phyloP scores from a whole-genome alignment of 2,113 vertebrate genomes.

The Heteronetta atricapilla region DNA sequence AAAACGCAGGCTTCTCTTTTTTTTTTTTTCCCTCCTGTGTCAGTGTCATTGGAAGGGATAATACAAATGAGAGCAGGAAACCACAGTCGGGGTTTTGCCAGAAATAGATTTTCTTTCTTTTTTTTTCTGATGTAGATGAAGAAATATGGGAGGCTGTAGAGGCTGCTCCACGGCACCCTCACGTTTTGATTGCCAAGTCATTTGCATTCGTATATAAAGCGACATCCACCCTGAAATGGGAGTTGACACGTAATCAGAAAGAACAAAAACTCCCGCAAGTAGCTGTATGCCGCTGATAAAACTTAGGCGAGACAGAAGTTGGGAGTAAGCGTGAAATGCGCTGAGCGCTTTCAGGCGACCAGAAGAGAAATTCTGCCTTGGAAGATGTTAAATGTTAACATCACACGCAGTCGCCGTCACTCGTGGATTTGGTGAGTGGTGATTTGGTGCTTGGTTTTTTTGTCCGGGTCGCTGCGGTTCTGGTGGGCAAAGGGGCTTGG shows the following conservation, averaged over 20 bases:
- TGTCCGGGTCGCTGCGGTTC: not conserved
- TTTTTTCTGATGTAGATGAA: conserved; percentile 56
- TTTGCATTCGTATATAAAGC: conserved; percentile 40
- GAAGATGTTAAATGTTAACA: conserved; percentile 73
- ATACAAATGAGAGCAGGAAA: conserved; percentile 62
- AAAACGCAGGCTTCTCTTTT: conserved; percentile 8
- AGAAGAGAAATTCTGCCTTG: not conserved
- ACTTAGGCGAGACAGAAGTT: not conserved
- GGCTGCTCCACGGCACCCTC: conserved; percentile 54
- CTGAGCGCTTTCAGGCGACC: not conserved
- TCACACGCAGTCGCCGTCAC: conserved; percentile 71
- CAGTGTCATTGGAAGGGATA: conserved; percentile 59
- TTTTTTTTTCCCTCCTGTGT: fast-evolving
- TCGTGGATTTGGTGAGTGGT: conserved; percentile 81
- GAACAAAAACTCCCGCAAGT: conserved; percentile 55
- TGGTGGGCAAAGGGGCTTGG: not conserved
- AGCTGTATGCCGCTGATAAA: not conserved
- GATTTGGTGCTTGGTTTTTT: not conserved
- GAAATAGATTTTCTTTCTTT: conserved; percentile 36
- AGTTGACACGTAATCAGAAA: conserved; percentile 56
- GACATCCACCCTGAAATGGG: conserved; percentile 51
- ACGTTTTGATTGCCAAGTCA: conserved; percentile 53
- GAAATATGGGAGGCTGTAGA: conserved; percentile 43
- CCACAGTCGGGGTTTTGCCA: conserved; percentile 58
- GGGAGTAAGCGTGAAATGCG: not conserved